These are phyloP conservation scores for Mystacornis crossleyi DNA, from an alignment of 2,113 vertebrate species.

Conservation along the genomic window DNA sequence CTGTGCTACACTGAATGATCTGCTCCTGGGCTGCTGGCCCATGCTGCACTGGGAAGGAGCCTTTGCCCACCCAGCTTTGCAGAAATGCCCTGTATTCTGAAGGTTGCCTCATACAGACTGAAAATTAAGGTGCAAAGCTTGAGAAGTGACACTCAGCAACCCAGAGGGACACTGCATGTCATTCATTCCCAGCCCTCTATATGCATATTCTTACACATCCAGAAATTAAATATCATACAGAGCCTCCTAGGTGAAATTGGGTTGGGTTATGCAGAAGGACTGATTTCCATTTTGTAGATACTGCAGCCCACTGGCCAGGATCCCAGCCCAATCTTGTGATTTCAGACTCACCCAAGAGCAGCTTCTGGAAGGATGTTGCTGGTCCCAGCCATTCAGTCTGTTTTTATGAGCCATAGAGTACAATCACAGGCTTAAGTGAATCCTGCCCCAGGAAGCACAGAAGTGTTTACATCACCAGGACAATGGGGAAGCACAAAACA, in stretches of 20 bases:
- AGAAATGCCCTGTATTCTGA: neutral
- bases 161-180: neutral
- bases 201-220: neutral
- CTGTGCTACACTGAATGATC: accelerated
- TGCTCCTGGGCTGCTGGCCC: accelerated
- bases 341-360: neutral
- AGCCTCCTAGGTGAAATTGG: neutral
- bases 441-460: neutral
- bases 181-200: neutral
- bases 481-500: neutral
- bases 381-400: neutral
- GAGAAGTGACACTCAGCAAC: neutral
- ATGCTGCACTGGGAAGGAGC: accelerated
- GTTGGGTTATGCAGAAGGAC: neutral
- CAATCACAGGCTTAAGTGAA: neutral
- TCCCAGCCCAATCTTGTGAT: neutral
- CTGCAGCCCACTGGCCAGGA: neutral
- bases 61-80: neutral
- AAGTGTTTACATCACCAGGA: neutral
- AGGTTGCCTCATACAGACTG: neutral
- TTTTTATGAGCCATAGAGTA: neutral
- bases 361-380: neutral
- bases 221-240: neutral
- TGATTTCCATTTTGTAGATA: neutral
- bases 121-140: neutral